Evolutionary conservation across 1,140 invertebrate genomes (phyloP).

Genomic region (Heliconius eleuchia): DNA sequence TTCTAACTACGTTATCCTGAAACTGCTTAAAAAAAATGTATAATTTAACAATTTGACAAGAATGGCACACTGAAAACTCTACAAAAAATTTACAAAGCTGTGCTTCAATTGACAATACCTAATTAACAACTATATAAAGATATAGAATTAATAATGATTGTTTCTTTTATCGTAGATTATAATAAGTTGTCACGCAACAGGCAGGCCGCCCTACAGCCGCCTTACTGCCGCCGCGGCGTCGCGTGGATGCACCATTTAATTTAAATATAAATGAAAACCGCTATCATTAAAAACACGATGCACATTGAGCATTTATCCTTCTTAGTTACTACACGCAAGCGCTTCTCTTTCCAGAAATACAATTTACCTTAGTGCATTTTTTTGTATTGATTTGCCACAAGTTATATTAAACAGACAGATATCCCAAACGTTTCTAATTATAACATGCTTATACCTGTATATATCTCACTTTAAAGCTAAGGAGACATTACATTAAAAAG

Average conservation of each 20-base stretch:
- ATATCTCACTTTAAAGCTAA: not conserved
- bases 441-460: too few relatives aligned
- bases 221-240: not conserved
- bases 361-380: not conserved
- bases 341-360: not conserved
- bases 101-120: too few relatives aligned
- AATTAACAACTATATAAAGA: too few relatives aligned
- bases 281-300: not conserved
- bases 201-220: not conserved
- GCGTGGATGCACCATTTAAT: not conserved
- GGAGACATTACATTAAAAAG: too few relatives aligned
- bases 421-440: not conserved
- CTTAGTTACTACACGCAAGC: not conserved
- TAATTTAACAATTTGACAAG: too few relatives aligned
- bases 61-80: too few relatives aligned
- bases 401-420: not conserved
- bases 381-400: not conserved
- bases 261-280: not conserved
- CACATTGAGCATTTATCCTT: not conserved
- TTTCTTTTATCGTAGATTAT: not conserved
- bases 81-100: too few relatives aligned
- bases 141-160: too few relatives aligned
- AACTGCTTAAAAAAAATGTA: too few relatives aligned
- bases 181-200: not conserved
- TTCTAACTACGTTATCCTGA: too few relatives aligned